Base-by-base conservation (phyloP, 2,113 vertebrate species). In the Microtus oregoni region DNA sequence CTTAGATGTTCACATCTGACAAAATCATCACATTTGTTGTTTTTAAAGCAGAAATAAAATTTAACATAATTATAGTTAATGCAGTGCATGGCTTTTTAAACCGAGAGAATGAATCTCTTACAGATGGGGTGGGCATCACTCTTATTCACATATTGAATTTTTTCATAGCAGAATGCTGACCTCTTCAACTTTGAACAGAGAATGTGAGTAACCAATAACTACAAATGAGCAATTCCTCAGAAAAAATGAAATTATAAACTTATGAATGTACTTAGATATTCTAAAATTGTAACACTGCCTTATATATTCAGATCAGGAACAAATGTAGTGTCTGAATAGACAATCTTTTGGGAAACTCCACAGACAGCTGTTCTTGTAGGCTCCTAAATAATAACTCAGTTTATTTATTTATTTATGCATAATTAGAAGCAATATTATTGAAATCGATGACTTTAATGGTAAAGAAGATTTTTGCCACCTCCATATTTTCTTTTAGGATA, bases 221-320 rank as follows among this genome's bases (percentile, higher is more conserved):
- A 75, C 32, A 47, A 72, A 88, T 89, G 41, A 75, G 15, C 81
- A 44, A 67, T 94, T 92, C 68, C 30, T 76, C 90, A 78, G 35
- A 52, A 96, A 92, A 11, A 28, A 73, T 92, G 44, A 92, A 90
- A 94, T 91, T 95, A 65, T 76, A n/a, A 82, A 30, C 72, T 63
- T 83, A 22, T 67, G 38, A 87, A 82, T 58, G 32, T 70, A 24
- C 50, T 96, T 91, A 78, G 24, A 96, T 83, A 95, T 86, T 44
- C 24, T 55, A 63, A 91, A 87, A 47, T 78, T 72, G 75, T 44
- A 81, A 47, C 61, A 87, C n/a, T 65, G 44, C 9, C 30, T 93
- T 78, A 83, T 5, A 41, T 68, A 79, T 90, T 24, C 1, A 35
- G 67, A 67, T 61, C 11, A 91, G 19, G 22, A 76, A 92, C 63